phyloP scores from a whole-genome alignment of 2,797 vertebrate species.

The Thamnophis elegans region DNA sequence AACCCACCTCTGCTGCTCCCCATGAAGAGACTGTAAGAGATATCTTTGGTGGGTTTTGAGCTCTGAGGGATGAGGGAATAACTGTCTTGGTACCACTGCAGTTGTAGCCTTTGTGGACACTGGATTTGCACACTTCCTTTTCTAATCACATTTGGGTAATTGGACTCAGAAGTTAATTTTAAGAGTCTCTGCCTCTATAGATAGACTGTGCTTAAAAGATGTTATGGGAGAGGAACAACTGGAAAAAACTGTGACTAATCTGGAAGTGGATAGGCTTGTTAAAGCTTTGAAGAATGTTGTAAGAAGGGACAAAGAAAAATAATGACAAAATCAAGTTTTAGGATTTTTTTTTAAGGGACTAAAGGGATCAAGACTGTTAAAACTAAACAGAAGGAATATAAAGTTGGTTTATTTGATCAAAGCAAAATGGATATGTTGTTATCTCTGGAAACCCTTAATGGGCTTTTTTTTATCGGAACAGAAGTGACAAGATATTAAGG shows the following conservation, averaged over 20 bases:
- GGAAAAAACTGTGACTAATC: not conserved
- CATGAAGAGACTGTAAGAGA: not conserved
- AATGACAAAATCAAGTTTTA: not conserved
- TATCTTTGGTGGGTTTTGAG: not conserved
- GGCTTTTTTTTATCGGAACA: not conserved
- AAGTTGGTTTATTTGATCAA: not conserved
- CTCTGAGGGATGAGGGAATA: not conserved
- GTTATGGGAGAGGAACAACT: not conserved
- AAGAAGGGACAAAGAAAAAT: not conserved
- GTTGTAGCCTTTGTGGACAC: not conserved
- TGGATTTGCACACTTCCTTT: not conserved
- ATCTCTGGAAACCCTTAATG: not conserved
- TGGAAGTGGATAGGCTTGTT: not conserved
- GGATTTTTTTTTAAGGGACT: not conserved
- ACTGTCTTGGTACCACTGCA: not conserved
- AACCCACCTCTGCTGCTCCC: no score
- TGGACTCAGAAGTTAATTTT: not conserved
- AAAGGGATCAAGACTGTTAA: not conserved
- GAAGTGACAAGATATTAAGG: not conserved
- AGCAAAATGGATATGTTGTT: not conserved
- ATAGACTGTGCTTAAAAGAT: not conserved
- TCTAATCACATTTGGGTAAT: not conserved
- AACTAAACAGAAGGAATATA: not conserved
- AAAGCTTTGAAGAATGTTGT: not conserved
- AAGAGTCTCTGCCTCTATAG: not conserved